Evolutionary conservation across 2,888 invertebrate species (phyloP).

Genomic region (Brachypterus glaber): DNA sequence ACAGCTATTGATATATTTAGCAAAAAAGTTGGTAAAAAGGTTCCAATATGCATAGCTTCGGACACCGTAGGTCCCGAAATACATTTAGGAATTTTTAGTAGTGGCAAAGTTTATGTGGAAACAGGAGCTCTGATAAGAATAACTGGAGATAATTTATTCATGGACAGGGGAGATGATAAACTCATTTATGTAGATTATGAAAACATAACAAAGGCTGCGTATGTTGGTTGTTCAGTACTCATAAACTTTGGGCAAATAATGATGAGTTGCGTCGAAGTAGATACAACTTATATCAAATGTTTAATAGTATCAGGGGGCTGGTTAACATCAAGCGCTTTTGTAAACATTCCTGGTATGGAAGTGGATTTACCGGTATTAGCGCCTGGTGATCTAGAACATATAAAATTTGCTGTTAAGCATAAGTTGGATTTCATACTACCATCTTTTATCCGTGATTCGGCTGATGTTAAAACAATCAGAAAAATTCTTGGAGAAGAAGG

Average conservation of each 20-base stretch:
- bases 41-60: conserved; percentile 85
- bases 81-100: conserved; percentile 87
- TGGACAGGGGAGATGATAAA: conserved; percentile 67
- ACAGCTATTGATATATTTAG: conserved; percentile 72
- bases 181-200: conserved; percentile 83
- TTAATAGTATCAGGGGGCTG: no score
- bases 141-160: conserved; percentile 67
- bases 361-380: conserved; percentile 97
- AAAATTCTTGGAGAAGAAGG: conserved; percentile 76
- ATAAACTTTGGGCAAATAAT: conserved; percentile 96
- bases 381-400: conserved; percentile 90
- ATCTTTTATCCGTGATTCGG: conserved; percentile 90
- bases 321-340: conserved; percentile 39
- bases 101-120: conserved; percentile 82
- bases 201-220: conserved; percentile 87
- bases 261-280: conserved; percentile 66
- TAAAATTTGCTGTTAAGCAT: conserved; percentile 84
- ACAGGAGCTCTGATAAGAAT: conserved; percentile 74
- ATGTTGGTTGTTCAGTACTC: conserved; percentile 75
- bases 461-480: conserved; percentile 83
- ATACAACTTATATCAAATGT: no score
- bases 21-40: conserved; percentile 57
- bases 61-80: conserved; percentile 99
- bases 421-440: conserved; percentile 95
- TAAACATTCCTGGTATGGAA: conserved; percentile 90